Evolutionary conservation across 2,113 vertebrate genomes (phyloP).

Genomic region (Athene cunicularia): DNA sequence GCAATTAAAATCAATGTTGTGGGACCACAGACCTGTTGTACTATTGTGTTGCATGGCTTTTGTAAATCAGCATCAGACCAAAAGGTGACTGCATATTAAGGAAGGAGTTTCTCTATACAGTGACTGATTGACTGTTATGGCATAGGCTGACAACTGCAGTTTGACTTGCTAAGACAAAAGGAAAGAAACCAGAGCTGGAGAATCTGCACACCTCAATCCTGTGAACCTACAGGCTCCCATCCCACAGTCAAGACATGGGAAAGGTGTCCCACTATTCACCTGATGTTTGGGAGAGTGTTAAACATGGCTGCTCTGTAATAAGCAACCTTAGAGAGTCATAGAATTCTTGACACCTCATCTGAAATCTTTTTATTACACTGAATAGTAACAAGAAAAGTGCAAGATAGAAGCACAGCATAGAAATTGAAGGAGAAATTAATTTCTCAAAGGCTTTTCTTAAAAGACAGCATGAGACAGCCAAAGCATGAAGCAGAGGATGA

Average conservation of each 20-base stretch:
- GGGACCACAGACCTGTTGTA: not conserved
- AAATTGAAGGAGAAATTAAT: not conserved
- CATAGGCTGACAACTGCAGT: not conserved
- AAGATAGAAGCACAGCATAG: not conserved
- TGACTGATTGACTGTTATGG: not conserved
- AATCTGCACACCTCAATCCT: not conserved
- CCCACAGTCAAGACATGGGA: fast-evolving
- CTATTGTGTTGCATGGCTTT: not conserved
- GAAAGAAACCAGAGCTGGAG: not conserved
- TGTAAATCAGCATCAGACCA: not conserved
- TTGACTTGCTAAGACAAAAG: not conserved
- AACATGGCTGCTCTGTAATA: not conserved
- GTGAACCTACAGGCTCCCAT: not conserved
- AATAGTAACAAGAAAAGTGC: not conserved
- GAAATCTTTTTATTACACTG: not conserved
- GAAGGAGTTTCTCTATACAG: not conserved
- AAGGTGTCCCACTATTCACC: not conserved
- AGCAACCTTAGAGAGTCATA: not conserved
- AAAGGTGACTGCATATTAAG: not conserved
- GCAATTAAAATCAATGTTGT: not conserved
- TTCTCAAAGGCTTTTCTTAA: not conserved
- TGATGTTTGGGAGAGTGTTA: not conserved
- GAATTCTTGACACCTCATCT: not conserved
- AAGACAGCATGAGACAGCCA: not conserved
- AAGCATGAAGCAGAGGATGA: not conserved